Evolutionary conservation across 2,888 invertebrate species (phyloP).

Genomic region (Leptopilina myrica): DNA sequence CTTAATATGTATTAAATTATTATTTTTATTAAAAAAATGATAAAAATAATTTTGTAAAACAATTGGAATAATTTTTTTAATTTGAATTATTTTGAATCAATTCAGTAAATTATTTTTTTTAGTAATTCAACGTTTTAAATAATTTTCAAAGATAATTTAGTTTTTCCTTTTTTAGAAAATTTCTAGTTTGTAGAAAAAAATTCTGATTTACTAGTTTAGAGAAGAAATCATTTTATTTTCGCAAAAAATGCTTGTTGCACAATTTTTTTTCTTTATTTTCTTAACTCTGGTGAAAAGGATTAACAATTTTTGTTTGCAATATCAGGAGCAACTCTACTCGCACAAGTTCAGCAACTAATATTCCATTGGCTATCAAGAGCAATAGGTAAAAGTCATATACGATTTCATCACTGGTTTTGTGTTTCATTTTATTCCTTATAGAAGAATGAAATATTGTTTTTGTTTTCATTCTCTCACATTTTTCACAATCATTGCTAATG

Average conservation of each 20-base stretch:
- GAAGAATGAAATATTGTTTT: neutral
- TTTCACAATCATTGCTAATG: neutral
- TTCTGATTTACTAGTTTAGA: no score
- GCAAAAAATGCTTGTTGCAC: neutral
- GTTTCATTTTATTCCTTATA: neutral
- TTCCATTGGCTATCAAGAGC: conserved; percentile 73
- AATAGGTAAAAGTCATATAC: conserved; percentile 70
- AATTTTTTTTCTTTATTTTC: neutral
- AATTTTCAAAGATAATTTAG: no score
- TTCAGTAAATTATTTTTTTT: no score
- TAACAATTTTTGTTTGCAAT: conserved; percentile 56
- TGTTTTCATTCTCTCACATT: no score
- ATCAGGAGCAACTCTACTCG: conserved; percentile 73
- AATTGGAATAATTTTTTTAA: no score
- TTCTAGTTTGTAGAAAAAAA: no score
- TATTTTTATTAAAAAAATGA: no score
- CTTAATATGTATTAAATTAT: no score
- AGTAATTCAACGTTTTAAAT: no score
- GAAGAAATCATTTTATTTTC: neutral
- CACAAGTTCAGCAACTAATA: conserved; percentile 76
- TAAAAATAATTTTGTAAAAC: no score
- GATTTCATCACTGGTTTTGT: conserved; percentile 6
- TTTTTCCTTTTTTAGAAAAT: no score
- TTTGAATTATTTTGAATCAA: no score
- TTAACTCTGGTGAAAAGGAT: neutral